A percentile compares a stretch with the other conserved stretches of the same genome.
Evolutionary conservation across 2,888 invertebrate genomes (phyloP).

Genomic region (Malacosoma neustria): DNA sequence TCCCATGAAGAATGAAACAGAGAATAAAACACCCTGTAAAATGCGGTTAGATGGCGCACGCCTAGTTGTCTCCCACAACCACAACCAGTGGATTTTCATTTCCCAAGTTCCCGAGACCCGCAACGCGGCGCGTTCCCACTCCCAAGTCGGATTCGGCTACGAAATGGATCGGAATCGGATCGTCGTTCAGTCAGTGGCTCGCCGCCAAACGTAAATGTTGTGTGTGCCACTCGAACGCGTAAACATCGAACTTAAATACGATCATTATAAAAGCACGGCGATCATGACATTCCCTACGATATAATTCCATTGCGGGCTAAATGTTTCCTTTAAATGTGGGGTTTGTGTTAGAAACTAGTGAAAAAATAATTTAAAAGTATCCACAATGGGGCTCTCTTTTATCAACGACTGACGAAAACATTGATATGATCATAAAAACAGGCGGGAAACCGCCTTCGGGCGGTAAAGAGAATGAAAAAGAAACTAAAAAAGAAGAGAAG

Average conservation of each 20-base stretch:
- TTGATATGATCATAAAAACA: slow-evolving; percentile 60
- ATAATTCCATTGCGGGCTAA: background rate
- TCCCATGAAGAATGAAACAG: too few relatives aligned
- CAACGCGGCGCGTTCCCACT: background rate
- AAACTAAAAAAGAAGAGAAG: slow-evolving; percentile 33
- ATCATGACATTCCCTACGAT: slow-evolving; percentile 6
- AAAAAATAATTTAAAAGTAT: background rate
- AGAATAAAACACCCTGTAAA: too few relatives aligned
- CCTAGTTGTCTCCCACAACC: slow-evolving; percentile 29
- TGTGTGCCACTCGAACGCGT: slow-evolving; percentile 22
- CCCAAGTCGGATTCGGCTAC: background rate
- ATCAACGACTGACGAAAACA: background rate
- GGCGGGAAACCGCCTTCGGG: slow-evolving; percentile 49
- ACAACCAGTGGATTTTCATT: too few relatives aligned
- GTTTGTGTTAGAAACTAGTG: background rate
- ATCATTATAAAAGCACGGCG: slow-evolving; percentile 19
- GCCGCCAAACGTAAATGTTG: slow-evolving; percentile 42
- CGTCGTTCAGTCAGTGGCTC: slow-evolving; percentile 44
- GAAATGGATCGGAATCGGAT: background rate
- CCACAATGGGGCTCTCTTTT: background rate
- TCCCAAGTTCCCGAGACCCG: background rate
- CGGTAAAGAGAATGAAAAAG: slow-evolving; percentile 28
- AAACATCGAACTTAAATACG: slow-evolving; percentile 51
- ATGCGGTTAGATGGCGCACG: slow-evolving; percentile 24
- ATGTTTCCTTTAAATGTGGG: background rate